Percentiles rank a stretch among this genome's conserved stretches.
These are phyloP conservation scores for Phocides pigmalion DNA, from an alignment of 1,140 invertebrate species.

Conservation along the genomic window DNA sequence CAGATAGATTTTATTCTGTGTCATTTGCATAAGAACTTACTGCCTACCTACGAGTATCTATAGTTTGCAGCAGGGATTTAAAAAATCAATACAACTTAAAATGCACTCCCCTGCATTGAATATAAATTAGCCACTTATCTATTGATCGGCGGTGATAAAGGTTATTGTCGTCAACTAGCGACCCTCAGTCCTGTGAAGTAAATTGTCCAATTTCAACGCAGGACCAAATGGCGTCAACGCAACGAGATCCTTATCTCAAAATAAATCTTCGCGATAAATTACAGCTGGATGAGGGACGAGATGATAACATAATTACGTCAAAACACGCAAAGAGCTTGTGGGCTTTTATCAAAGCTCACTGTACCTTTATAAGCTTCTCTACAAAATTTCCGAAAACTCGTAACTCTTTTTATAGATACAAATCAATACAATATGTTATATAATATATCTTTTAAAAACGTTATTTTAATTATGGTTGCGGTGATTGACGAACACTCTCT, in stretches of 20 bases:
- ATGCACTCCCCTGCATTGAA: constrained; percentile 52
- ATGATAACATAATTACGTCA: constrained; percentile 73
- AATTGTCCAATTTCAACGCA: constrained; percentile 73
- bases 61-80: constrained; percentile 51
- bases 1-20: not conserved
- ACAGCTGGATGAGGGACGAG: constrained; percentile 47
- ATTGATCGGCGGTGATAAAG: constrained; percentile 64
- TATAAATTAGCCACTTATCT: constrained; percentile 70
- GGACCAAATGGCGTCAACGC: constrained; percentile 77
- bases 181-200: constrained; percentile 62
- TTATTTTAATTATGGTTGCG: constrained; percentile 62
- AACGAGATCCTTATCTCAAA: constrained; percentile 70
- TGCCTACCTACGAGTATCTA: no score
- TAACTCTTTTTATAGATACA: not conserved
- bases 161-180: constrained; percentile 69
- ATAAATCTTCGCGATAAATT: constrained; percentile 69
- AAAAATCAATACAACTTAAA: constrained; percentile 54
- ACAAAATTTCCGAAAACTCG: not conserved
- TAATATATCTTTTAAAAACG: no score
- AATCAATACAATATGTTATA: no score
- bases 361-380: not conserved
- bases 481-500: constrained; percentile 64
- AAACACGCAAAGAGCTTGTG: constrained; percentile 48
- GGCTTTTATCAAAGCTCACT: not conserved
- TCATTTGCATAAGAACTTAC: constrained; percentile 8